Conservation (phyloP, 2,888 invertebrate genomes). For the Camponotus fellah region DNA sequence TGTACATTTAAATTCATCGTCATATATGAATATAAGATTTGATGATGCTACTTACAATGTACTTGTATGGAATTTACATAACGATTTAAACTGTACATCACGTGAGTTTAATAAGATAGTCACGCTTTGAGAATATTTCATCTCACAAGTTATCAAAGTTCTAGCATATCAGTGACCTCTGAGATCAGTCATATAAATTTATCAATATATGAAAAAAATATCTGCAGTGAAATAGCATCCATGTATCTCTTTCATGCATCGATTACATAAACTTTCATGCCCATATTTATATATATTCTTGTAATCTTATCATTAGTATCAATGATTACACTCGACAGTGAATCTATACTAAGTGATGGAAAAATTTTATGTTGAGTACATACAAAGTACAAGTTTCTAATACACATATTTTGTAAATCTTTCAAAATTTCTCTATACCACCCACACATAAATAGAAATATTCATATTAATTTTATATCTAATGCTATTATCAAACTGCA, state of each 20-base stretch:
- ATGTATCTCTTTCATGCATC: not conserved
- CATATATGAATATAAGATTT: not conserved
- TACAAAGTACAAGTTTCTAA: too few species aligned
- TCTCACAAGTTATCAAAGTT: conserved; percentile 75
- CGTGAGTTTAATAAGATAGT: conserved; percentile 79
- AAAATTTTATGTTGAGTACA: not conserved
- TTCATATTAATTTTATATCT: conserved; percentile 1
- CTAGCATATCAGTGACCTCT: conserved; percentile 71
- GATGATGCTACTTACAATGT: not conserved
- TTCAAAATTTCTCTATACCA: not conserved
- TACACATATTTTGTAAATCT: not conserved
- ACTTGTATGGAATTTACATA: conserved; percentile 24
- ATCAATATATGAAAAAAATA: conserved; percentile 17
- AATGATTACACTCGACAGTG: not conserved
- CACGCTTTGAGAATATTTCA: conserved; percentile 71
- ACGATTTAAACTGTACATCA: conserved; percentile 64
- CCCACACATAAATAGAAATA: not conserved
- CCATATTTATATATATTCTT: not conserved
- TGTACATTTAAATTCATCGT: not conserved
- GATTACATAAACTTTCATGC: not conserved
- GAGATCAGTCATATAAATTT: conserved; percentile 43
- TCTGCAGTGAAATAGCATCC: not conserved
- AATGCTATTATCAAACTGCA: not conserved
- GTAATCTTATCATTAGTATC: not conserved
- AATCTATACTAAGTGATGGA: not conserved